Evolutionary conservation across 2,113 vertebrate species (phyloP).

Genomic region (Tautogolabrus adspersus): DNA sequence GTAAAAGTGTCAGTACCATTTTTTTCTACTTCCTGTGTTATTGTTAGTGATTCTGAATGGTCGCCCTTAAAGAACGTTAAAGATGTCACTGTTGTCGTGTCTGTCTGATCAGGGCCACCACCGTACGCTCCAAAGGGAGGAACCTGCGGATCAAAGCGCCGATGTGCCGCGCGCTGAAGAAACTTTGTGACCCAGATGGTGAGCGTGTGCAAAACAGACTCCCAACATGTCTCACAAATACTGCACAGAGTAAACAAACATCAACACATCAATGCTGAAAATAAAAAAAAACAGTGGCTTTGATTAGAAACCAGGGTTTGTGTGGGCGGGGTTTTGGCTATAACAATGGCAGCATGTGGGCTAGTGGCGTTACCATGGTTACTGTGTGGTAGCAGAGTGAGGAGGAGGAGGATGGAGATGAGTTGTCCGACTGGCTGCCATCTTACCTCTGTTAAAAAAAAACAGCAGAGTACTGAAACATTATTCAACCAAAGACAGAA

Average conservation of each 20-base stretch:
- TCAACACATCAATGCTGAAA: not conserved
- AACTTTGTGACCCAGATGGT: constrained; percentile 98
- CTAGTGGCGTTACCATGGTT: constrained; percentile 72
- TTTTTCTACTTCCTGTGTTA: not conserved
- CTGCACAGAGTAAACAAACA: constrained; percentile 31
- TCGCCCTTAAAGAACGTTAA: not conserved
- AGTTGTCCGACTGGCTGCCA: constrained; percentile 27
- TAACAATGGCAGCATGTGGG: constrained; percentile 70
- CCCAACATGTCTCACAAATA: not conserved
- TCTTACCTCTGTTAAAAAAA: not conserved
- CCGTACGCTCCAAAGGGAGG: constrained; percentile 96
- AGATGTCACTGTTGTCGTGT: constrained; percentile 3
- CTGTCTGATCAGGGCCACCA: constrained; percentile 89
- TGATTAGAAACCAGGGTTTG: constrained; percentile 27
- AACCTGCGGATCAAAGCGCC: constrained; percentile 98
- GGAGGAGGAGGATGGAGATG: constrained; percentile 49
- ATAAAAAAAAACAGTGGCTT: not conserved
- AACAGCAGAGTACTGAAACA: not conserved
- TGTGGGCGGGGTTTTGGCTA: constrained; percentile 48
- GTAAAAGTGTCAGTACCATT: too few relatives aligned
- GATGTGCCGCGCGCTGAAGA: constrained; percentile 97
- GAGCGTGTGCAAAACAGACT: constrained; percentile 58
- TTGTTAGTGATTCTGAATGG: not conserved
- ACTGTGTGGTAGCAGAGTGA: constrained; percentile 56
- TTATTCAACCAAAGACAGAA: not conserved